phyloP scores from a whole-genome alignment of 2,113 vertebrate species.

The Cavia aperea region DNA sequence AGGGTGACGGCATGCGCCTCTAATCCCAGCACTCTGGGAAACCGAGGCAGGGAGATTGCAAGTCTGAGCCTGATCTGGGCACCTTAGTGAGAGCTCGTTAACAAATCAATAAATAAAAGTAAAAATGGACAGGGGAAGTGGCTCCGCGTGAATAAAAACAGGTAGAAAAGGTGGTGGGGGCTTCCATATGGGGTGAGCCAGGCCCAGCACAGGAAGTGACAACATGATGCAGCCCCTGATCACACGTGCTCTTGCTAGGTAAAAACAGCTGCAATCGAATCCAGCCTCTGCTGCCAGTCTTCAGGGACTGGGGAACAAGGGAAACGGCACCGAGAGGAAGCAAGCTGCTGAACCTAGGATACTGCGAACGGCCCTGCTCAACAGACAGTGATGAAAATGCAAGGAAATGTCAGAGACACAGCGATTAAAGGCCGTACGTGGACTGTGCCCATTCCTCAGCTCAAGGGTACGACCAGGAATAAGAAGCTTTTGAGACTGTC shows the following conservation, averaged over 20 bases:
- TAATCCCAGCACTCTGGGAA: neutral
- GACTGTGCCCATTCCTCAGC: too few relatives aligned
- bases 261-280: neutral
- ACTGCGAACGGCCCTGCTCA: neutral
- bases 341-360: accelerated
- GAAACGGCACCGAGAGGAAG: neutral
- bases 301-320: neutral
- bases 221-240: accelerated
- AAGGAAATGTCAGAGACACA: neutral
- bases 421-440: too few relatives aligned
- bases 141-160: neutral
- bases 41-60: neutral
- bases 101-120: neutral
- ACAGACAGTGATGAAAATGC: neutral
- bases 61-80: neutral
- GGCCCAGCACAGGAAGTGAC: accelerated
- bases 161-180: too few relatives aligned
- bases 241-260: neutral
- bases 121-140: too few relatives aligned
- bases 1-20: neutral
- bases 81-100: neutral
- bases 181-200: accelerated
- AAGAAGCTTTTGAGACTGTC: neutral
- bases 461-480: neutral
- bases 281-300: neutral